A percentile compares a stretch with the other conserved stretches of the same genome.
phyloP scores from a whole-genome alignment of 2,888 invertebrate species.

The Leucozona laternaria region DNA sequence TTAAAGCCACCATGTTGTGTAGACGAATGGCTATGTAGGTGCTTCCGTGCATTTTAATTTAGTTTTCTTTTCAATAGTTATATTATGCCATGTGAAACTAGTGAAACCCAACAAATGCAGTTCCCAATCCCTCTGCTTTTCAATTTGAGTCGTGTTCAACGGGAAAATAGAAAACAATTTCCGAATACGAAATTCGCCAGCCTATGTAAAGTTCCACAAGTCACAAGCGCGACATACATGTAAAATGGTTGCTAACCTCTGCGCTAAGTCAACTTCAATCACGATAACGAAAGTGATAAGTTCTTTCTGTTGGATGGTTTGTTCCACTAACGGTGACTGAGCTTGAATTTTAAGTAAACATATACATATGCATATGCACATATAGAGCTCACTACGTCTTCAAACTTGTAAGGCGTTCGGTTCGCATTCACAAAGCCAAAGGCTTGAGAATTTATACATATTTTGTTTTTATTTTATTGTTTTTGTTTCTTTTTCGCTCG shows the following conservation, averaged over 20 bases:
- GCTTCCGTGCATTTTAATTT: conserved; percentile 67
- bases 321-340: conserved; percentile 67
- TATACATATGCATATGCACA: background rate
- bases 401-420: conserved; percentile 22
- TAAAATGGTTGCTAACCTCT: conserved; percentile 60
- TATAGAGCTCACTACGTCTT: background rate
- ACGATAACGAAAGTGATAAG: conserved; percentile 75
- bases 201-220: background rate
- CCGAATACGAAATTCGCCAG: conserved; percentile 51
- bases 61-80: conserved; percentile 23
- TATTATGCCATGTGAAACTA: background rate
- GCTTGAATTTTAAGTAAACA: conserved; percentile 72
- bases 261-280: conserved; percentile 65
- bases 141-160: conserved; percentile 62
- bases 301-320: conserved; percentile 50
- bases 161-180: conserved; percentile 71
- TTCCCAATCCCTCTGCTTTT: conserved; percentile 29
- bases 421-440: background rate
- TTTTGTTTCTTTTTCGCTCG: conserved; percentile 12
- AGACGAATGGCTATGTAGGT: conserved; percentile 43
- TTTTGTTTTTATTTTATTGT: background rate
- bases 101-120: conserved; percentile 34
- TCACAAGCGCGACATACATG: conserved; percentile 32
- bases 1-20: conserved; percentile 39
- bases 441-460: conserved; percentile 35